phyloP scores from a whole-genome alignment of 1,140 invertebrate species.

The Sycobia sp. region DNA sequence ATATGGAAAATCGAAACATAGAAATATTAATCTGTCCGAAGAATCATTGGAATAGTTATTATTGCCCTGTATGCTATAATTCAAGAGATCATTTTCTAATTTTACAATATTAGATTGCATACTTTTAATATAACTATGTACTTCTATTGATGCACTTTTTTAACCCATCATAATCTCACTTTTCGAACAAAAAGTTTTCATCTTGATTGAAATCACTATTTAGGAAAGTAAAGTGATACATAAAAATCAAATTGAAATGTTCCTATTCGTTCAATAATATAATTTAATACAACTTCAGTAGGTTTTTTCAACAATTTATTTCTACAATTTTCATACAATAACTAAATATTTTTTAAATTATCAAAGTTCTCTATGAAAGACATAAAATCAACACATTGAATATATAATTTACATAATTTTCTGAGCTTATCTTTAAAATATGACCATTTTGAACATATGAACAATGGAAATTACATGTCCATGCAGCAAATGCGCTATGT shows the following conservation, averaged over 20 bases:
- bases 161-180: too few relatives aligned
- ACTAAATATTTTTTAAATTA: not conserved
- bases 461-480: too few relatives aligned
- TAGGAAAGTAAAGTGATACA: too few relatives aligned
- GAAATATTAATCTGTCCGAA: not conserved
- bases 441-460: not conserved
- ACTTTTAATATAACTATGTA: too few relatives aligned
- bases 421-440: not conserved
- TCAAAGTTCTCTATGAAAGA: not conserved
- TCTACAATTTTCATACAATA: not conserved
- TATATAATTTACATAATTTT: not conserved
- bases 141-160: too few relatives aligned
- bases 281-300: not conserved
- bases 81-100: not conserved
- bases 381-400: not conserved
- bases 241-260: not conserved
- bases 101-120: too few relatives aligned
- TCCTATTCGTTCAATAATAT: not conserved
- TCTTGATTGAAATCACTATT: too few relatives aligned
- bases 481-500: conserved; percentile 11
- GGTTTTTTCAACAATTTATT: not conserved
- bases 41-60: not conserved
- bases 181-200: too few relatives aligned
- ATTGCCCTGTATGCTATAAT: not conserved
- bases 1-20: not conserved